phyloP scores from a whole-genome alignment of 2,888 invertebrate genomes.

The Pardosa pseudoannulata region DNA sequence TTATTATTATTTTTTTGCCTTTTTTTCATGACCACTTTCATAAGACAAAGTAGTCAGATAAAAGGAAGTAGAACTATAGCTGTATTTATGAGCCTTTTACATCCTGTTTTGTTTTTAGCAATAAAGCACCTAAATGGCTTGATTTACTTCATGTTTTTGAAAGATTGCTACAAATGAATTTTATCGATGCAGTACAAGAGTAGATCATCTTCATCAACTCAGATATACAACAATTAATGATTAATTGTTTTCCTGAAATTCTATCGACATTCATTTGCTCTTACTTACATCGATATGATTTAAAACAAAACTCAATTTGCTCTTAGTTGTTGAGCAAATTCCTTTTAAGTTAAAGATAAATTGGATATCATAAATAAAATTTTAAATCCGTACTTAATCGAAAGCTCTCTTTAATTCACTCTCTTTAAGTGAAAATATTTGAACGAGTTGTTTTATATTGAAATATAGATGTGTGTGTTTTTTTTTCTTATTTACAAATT shows the following conservation, averaged over 20 bases:
- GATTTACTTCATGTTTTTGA: background rate
- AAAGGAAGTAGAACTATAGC: background rate
- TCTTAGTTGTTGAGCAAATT: too few relatives aligned
- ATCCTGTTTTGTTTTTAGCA: constrained; percentile 2
- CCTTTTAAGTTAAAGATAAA: too few relatives aligned
- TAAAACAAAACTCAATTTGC: background rate
- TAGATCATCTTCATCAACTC: background rate
- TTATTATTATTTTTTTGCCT: too few relatives aligned
- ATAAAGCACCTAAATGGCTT: background rate
- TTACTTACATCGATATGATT: background rate
- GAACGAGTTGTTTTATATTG: too few relatives aligned
- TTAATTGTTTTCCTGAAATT: background rate
- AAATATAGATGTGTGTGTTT: too few relatives aligned
- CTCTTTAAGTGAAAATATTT: too few relatives aligned
- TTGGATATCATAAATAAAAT: too few relatives aligned
- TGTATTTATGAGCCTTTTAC: background rate
- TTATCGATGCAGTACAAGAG: background rate
- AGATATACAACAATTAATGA: background rate
- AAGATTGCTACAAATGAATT: background rate
- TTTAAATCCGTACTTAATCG: too few relatives aligned
- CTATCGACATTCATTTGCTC: background rate
- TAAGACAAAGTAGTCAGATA: background rate
- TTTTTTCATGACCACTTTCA: background rate
- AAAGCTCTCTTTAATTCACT: too few relatives aligned
- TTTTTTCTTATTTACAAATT: too few relatives aligned